These are phyloP conservation scores for Tiliacea aurago DNA, from an alignment of 2,888 invertebrate species.

Conservation along the genomic window DNA sequence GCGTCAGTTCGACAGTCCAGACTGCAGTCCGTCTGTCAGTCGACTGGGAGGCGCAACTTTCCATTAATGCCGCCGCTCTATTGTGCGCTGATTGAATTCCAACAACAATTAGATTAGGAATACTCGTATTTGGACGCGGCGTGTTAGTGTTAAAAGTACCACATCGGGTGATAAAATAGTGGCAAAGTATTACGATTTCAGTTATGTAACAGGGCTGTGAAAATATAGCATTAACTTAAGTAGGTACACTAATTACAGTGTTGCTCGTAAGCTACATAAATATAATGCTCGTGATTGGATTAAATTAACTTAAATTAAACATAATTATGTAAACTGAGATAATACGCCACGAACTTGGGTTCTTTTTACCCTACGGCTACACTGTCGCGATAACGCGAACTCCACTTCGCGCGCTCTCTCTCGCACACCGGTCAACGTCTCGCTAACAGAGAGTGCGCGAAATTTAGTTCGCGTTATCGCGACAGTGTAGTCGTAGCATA, in stretches of 20 bases:
- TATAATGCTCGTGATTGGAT: neutral
- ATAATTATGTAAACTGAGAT: neutral
- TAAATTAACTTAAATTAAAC: neutral
- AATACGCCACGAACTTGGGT: neutral
- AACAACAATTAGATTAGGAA: constrained; percentile 46
- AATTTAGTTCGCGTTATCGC: too few relatives aligned
- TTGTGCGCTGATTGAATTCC: constrained; percentile 49
- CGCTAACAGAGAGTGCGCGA: too few relatives aligned
- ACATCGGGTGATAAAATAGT: neutral
- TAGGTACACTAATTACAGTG: neutral
- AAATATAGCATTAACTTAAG: neutral
- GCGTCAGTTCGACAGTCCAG: neutral
- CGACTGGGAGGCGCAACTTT: constrained; percentile 12
- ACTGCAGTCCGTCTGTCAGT: constrained; percentile 20
- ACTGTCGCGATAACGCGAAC: too few relatives aligned
- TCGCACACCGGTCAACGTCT: too few relatives aligned
- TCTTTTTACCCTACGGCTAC: too few relatives aligned
- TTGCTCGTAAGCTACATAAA: neutral
- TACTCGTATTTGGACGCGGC: neutral
- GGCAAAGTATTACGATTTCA: neutral
- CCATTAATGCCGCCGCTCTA: constrained; percentile 39
- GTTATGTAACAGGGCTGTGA: neutral
- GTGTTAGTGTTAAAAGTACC: neutral
- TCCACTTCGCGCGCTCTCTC: too few relatives aligned
- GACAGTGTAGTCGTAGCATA: too few relatives aligned